phyloP scores from a whole-genome alignment of 2,888 invertebrate genomes.

The Dione juno region DNA sequence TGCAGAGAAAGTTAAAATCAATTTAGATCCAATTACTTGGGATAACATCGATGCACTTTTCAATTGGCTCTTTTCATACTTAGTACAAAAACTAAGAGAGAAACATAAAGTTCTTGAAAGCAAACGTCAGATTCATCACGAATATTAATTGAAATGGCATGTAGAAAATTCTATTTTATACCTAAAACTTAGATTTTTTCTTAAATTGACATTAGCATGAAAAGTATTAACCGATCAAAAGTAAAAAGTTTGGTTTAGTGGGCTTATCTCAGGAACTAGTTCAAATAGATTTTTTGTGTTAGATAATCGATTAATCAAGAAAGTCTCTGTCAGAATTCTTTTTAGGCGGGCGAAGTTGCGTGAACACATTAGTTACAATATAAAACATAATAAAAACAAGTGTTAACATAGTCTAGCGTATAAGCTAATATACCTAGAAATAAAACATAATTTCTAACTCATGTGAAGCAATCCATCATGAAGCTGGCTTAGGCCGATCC shows the following conservation, averaged over 20 bases:
- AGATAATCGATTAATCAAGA: no score
- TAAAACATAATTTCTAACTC: slow-evolving; percentile 23
- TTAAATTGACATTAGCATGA: no score
- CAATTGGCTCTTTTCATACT: slow-evolving; percentile 18
- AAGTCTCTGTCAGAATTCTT: no score
- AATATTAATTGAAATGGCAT: background rate
- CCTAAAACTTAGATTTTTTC: no score
- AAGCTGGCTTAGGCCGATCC: slow-evolving; percentile 41
- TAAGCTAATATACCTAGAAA: slow-evolving; percentile 18
- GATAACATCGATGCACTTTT: slow-evolving; percentile 23
- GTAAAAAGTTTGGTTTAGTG: no score
- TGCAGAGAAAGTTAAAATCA: slow-evolving; percentile 11
- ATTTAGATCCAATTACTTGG: slow-evolving; percentile 14
- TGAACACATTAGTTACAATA: no score
- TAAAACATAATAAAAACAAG: background rate
- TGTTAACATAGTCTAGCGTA: slow-evolving; percentile 1
- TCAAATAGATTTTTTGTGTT: no score
- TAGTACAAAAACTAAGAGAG: background rate
- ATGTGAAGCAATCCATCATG: slow-evolving; percentile 33
- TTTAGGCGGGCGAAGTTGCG: no score
- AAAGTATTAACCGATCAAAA: no score
- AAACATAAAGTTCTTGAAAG: slow-evolving; percentile 7
- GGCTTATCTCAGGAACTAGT: no score
- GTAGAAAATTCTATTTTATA: no score
- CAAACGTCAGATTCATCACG: background rate